phyloP scores from a whole-genome alignment of 2,888 invertebrate genomes.

The Andricus quercusramuli region DNA sequence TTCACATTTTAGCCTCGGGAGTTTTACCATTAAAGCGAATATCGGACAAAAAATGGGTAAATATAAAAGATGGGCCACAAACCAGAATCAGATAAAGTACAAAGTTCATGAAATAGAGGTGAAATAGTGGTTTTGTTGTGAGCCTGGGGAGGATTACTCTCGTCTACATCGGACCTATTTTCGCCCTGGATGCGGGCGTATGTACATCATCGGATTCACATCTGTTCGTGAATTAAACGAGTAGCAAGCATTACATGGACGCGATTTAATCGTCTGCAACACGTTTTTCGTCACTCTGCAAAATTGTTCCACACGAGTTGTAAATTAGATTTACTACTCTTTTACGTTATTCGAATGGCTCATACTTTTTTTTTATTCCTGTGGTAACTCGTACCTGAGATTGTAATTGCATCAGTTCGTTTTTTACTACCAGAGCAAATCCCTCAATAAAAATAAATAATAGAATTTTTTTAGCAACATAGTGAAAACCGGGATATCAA shows the following conservation, averaged over 20 bases:
- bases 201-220: conserved; percentile 25
- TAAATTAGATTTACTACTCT: conserved; percentile 18
- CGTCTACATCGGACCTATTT: background rate
- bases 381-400: background rate
- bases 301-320: background rate
- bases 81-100: background rate
- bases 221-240: conserved; percentile 28
- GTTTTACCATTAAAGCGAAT: background rate
- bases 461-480: too few relatives aligned
- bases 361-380: background rate
- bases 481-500: too few relatives aligned
- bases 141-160: conserved; percentile 4
- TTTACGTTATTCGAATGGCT: conserved; percentile 1
- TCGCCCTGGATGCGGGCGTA: background rate
- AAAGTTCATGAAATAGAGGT: background rate
- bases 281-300: conserved; percentile 5
- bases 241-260: conserved; percentile 12
- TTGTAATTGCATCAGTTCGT: background rate
- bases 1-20: background rate
- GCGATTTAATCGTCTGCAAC: conserved; percentile 5
- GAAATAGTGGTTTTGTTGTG: background rate
- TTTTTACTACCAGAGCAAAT: background rate
- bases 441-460: background rate
- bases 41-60: background rate
- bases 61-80: background rate